Evolutionary conservation across 2,888 invertebrate species (phyloP).

Genomic region (Hydrotaea diabolus): DNA sequence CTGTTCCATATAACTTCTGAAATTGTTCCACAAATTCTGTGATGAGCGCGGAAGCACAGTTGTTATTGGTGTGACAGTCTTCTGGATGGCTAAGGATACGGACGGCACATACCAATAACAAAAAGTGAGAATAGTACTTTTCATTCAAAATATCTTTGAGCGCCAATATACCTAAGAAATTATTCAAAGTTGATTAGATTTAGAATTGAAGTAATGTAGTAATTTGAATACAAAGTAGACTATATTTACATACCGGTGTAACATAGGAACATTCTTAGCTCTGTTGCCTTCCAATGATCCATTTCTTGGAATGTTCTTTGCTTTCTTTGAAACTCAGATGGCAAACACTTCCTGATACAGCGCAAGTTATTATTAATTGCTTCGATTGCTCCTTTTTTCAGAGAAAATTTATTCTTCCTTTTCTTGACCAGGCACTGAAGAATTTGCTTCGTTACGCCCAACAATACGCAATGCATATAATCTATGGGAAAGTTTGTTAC

Average conservation of each 20-base stretch:
- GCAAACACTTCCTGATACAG: conserved; percentile 4
- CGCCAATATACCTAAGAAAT: conserved; percentile 11
- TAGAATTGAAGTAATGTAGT: not conserved
- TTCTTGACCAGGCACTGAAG: conserved; percentile 14
- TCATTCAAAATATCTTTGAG: conserved; percentile 4
- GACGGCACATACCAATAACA: conserved; percentile 14
- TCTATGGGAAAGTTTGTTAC: conserved; percentile 15
- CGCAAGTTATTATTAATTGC: conserved; percentile 11
- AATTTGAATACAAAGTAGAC: not conserved
- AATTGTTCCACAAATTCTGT: conserved; percentile 18
- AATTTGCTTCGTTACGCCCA: conserved; percentile 3
- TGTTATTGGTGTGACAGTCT: conserved; percentile 6
- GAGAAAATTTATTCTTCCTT: not conserved
- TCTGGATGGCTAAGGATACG: conserved; percentile 3
- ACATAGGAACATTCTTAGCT: not conserved
- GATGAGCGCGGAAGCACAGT: conserved; percentile 16
- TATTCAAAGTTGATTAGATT: not conserved
- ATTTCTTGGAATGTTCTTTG: conserved; percentile 4
- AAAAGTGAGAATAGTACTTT: conserved; percentile 6
- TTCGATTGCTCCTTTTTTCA: conserved; percentile 5
- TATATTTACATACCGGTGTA: conserved; percentile 9
- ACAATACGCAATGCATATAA: conserved; percentile 8
- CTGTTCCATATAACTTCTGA: conserved; percentile 39
- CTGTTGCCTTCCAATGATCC: conserved; percentile 11
- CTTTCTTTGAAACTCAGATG: conserved; percentile 12